phyloP scores from a whole-genome alignment of 2,113 vertebrate species.

The Lophius piscatorius region DNA sequence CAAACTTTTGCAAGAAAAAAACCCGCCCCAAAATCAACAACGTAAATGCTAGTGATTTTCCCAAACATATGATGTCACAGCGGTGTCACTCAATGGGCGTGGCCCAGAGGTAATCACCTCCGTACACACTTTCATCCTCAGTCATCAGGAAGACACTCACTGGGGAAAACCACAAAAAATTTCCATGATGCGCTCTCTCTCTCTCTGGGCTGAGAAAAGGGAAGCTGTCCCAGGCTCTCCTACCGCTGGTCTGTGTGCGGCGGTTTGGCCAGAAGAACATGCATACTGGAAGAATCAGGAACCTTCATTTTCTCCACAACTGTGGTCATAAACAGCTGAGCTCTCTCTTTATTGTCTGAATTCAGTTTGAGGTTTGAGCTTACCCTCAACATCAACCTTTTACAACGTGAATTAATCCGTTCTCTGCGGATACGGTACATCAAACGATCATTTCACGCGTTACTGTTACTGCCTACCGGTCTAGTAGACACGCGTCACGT shows the following conservation, averaged over 20 bases:
- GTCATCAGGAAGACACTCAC: slow-evolving; percentile 69
- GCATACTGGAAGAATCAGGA: slow-evolving; percentile 10
- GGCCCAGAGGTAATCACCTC: slow-evolving; percentile 49
- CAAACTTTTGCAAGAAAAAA: background rate
- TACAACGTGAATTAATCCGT: background rate
- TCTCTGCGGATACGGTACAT: slow-evolving; percentile 1
- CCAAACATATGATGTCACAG: slow-evolving; percentile 28
- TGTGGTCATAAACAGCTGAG: background rate
- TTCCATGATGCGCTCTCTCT: slow-evolving; percentile 66
- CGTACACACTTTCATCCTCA: slow-evolving; percentile 46
- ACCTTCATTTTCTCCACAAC: background rate
- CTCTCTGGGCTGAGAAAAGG: slow-evolving; percentile 16
- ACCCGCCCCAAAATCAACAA: background rate
- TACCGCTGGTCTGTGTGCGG: slow-evolving; percentile 28
- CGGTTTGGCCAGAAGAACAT: slow-evolving; percentile 33
- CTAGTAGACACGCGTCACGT: too few species aligned
- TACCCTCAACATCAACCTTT: background rate
- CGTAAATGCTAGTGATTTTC: background rate
- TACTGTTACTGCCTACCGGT: too few species aligned
- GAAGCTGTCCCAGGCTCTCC: slow-evolving; percentile 25
- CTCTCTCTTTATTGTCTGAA: slow-evolving; percentile 20
- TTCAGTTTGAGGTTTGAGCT: slow-evolving; percentile 5
- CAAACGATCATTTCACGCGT: too few species aligned
- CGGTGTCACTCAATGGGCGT: slow-evolving; percentile 37
- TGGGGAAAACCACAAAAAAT: slow-evolving; percentile 67